phyloP scores from a whole-genome alignment of 2,797 vertebrate genomes.

The Epinephelus awoara region DNA sequence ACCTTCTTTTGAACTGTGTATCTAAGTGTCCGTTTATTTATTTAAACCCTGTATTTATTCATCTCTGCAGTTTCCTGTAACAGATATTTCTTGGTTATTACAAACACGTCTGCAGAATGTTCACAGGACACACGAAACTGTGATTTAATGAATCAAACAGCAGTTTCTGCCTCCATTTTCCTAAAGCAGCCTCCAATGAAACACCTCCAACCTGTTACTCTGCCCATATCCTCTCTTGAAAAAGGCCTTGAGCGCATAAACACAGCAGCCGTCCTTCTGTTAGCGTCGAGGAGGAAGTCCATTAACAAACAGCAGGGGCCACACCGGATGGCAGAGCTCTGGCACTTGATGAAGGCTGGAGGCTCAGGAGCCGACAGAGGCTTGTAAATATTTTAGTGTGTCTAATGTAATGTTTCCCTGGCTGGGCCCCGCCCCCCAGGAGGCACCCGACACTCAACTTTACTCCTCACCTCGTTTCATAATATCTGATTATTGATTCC shows the following conservation, averaged over 20 bases:
- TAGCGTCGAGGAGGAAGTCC: constrained; percentile 57
- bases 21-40: background rate
- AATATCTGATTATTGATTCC: constrained; percentile 46
- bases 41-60: background rate
- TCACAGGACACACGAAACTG: no score
- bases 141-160: constrained; percentile 9
- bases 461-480: constrained; percentile 37
- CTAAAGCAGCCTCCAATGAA: constrained; percentile 13
- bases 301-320: constrained; percentile 68
- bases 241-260: constrained; percentile 19
- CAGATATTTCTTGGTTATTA: constrained; percentile 1
- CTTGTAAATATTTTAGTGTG: constrained; percentile 76
- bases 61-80: background rate
- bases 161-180: background rate
- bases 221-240: background rate
- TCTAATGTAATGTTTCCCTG: constrained; percentile 70
- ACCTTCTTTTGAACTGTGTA: background rate
- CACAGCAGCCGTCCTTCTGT: constrained; percentile 38
- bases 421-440: background rate
- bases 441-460: constrained; percentile 22
- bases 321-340: constrained; percentile 59
- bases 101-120: background rate
- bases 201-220: constrained; percentile 32
- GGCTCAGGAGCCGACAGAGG: constrained; percentile 55
- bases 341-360: constrained; percentile 57